Conservation (phyloP, 30 jellyfish, hydroid and myxozoan genomes). For the Chironex yamaguchii region DNA sequence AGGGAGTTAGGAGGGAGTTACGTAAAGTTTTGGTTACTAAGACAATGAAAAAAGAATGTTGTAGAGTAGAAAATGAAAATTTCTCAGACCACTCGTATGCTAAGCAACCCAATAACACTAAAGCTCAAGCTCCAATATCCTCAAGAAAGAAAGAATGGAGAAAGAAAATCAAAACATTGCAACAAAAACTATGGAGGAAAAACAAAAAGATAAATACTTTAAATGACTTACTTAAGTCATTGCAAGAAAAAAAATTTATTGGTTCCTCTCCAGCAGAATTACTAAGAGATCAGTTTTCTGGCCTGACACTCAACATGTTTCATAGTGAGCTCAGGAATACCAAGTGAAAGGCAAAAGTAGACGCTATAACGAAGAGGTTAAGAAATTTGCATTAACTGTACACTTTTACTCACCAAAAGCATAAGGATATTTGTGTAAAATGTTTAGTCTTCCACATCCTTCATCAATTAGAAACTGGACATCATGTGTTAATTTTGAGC, state of each 20-base stretch:
- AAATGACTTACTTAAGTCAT: neutral
- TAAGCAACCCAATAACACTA: too few species aligned
- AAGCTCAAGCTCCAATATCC: too few species aligned
- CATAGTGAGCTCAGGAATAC: neutral
- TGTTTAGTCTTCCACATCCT: slow-evolving; percentile 46
- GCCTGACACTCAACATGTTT: slow-evolving; percentile 2
- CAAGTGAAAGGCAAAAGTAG: neutral
- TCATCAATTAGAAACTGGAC: slow-evolving; percentile 46
- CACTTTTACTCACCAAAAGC: slow-evolving; percentile 25
- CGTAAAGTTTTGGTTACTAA: too few species aligned
- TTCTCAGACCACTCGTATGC: too few species aligned
- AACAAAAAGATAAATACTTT: neutral
- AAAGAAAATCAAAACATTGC: neutral
- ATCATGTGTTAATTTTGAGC: slow-evolving; percentile 48
- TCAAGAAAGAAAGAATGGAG: slow-evolving; percentile 3
- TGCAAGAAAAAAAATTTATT: neutral
- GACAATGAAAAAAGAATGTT: neutral
- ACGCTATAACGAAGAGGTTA: slow-evolving; percentile 14
- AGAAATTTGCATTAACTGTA: slow-evolving; percentile 53
- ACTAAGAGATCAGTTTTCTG: slow-evolving; percentile 25
- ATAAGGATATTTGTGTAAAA: slow-evolving; percentile 5
- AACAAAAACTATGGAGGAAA: slow-evolving; percentile 25
- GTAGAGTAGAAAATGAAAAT: neutral
- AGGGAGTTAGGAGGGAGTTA: too few species aligned
- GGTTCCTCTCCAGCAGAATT: neutral